Evolutionary conservation across 2,797 vertebrate genomes (phyloP).

Genomic region (Remorina albescens): DNA sequence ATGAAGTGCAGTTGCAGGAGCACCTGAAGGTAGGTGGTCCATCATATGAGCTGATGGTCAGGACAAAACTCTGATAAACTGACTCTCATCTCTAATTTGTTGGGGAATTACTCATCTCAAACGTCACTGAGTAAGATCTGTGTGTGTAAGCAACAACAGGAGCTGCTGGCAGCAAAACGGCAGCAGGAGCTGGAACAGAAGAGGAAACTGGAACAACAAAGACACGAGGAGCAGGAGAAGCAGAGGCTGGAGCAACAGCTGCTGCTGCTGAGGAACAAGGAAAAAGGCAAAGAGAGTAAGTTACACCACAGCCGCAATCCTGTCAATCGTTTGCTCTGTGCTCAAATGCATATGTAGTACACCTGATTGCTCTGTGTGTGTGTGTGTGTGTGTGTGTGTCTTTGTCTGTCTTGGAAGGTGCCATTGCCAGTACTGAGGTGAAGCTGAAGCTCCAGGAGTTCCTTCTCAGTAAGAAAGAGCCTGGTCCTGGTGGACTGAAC

Average conservation of each 20-base stretch:
- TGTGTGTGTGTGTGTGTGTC: too few relatives aligned
- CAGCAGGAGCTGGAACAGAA: constrained; percentile 96
- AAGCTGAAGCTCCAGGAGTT: constrained; percentile 98
- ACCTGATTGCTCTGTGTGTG: too few relatives aligned
- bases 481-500: constrained; percentile 88
- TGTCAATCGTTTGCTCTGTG: background rate
- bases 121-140: constrained; percentile 1
- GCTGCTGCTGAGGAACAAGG: constrained; percentile 80
- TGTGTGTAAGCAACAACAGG: constrained; percentile 92
- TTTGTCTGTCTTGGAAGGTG: constrained; percentile 83
- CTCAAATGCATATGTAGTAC: background rate
- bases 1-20: constrained; percentile 95
- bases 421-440: constrained; percentile 97
- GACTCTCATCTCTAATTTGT: background rate
- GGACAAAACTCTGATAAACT: too few relatives aligned
- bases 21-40: constrained; percentile 90
- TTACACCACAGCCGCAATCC: background rate
- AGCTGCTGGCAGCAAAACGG: constrained; percentile 92
- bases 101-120: background rate
- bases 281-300: constrained; percentile 83
- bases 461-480: constrained; percentile 94
- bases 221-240: constrained; percentile 95
- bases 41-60: background rate
- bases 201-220: constrained; percentile 91
- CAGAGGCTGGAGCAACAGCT: constrained; percentile 94